Evolutionary conservation across 2,797 vertebrate species (phyloP), one percentile per base, ranked within the genome.

Genomic region (Emys orbicularis): DNA sequence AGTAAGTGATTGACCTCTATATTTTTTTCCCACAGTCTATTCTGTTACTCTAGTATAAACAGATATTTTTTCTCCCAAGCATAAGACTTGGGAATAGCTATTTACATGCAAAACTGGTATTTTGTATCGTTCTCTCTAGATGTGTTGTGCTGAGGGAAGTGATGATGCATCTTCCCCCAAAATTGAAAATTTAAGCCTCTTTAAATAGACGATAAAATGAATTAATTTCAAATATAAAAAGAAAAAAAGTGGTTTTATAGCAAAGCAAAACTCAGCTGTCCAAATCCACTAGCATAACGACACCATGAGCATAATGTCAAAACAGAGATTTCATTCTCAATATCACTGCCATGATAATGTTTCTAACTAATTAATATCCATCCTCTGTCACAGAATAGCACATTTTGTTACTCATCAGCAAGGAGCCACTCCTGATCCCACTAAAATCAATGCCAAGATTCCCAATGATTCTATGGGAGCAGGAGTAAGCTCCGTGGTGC

Each of bases 381-480:
- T 16, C 0, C 4, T 61, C 89, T 84, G n/a, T 2, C 41, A 57
- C 7, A n/a, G 47, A 6, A 3, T 79, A 52, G 34, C 0, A 0
- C 1, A 8, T 8, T 54, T 15, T 13, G 3, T 8, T 81, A 27
- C 18, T 72, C 2, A 0, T 29, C 0, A 80, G 41, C 19, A 84
- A 61, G 77, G 83, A 49, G 5, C 52, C n/a, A 34, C 27, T 82
- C 34, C 65, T 41, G 37, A n/a, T 72, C n/a, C 2, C 1, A 7
- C 15, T 34, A 25, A 27, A 12, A 37, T 34, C 12, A 49, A 56
- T 0, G 1, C 8, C 49, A 34, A 84, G 59, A 53, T 23, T 83
- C 23, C 37, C 0, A 0, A 0, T 44, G 68, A 74, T 76, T 76
- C 44, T 15, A 16, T 15, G 0, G 15, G 23, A 9, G 16, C 61